phyloP scores from a whole-genome alignment of 1,140 invertebrate species.

The Hestina assimilis region DNA sequence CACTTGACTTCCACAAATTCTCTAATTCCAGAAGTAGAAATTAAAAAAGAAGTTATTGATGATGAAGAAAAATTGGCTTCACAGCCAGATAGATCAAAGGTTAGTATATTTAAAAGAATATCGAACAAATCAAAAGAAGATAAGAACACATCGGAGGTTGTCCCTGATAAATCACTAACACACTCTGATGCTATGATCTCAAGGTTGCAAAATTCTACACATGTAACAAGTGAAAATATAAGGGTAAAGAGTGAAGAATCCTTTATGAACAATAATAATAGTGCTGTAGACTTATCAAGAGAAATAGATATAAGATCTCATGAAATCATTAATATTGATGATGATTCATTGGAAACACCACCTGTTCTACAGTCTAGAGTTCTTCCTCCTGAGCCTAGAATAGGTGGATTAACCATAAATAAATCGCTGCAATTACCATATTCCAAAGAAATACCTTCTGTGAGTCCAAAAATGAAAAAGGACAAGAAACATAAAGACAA shows the following conservation, averaged over 20 bases:
- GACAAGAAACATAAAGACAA: slow-evolving; percentile 83
- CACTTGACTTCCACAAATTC: slow-evolving; percentile 62
- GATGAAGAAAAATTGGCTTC: slow-evolving; percentile 85
- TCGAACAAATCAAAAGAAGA: slow-evolving; percentile 86
- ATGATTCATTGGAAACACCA: slow-evolving; percentile 65
- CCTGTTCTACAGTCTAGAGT: slow-evolving; percentile 39
- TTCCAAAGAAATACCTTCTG: slow-evolving; percentile 68
- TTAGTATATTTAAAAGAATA: slow-evolving; percentile 92
- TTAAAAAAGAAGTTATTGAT: slow-evolving; percentile 77
- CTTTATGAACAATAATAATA: slow-evolving; percentile 73
- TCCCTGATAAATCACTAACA: slow-evolving; percentile 64
- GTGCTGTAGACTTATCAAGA: slow-evolving; percentile 72
- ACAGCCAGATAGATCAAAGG: slow-evolving; percentile 89
- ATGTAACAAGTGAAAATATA: slow-evolving; percentile 51
- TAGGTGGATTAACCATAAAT: slow-evolving; percentile 54
- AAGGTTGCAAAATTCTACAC: slow-evolving; percentile 63
- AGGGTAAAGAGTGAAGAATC: slow-evolving; percentile 56
- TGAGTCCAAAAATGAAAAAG: slow-evolving; percentile 78
- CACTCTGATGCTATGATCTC: slow-evolving; percentile 75
- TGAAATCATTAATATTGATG: slow-evolving; percentile 73
- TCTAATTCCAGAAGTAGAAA: slow-evolving; percentile 60
- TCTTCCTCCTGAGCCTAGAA: slow-evolving; percentile 37
- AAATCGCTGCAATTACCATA: slow-evolving; percentile 63
- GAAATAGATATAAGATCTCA: slow-evolving; percentile 68
- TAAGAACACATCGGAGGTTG: slow-evolving; percentile 70